These are phyloP conservation scores for Antitype chi DNA, from an alignment of 2,888 invertebrate species.

Conservation along the genomic window DNA sequence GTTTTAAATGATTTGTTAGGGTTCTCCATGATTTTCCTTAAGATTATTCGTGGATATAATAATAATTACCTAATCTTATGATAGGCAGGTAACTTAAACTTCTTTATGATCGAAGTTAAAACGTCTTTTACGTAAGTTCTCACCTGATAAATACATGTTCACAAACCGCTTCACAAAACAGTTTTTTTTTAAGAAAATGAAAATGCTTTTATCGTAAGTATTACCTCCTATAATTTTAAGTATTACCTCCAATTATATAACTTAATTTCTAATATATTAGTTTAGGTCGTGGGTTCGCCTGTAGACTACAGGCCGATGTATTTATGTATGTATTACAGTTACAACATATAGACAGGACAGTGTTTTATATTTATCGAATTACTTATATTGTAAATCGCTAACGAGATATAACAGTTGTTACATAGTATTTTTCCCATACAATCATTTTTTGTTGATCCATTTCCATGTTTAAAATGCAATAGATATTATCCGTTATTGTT, in stretches of 20 bases:
- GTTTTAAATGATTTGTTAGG: slow-evolving; percentile 44
- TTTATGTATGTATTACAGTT: slow-evolving; percentile 65
- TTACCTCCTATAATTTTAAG: slow-evolving; percentile 89
- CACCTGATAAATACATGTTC: slow-evolving; percentile 77
- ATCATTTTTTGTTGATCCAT: slow-evolving; percentile 87
- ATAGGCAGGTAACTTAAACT: slow-evolving; percentile 62
- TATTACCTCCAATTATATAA: slow-evolving; percentile 87
- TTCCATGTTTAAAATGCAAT: slow-evolving; percentile 90
- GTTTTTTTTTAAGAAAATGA: slow-evolving; percentile 71
- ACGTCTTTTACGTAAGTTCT: slow-evolving; percentile 53
- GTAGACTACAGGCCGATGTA: slow-evolving; percentile 49
- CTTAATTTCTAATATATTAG: slow-evolving; percentile 81
- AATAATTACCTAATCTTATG: slow-evolving; percentile 63
- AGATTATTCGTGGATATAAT: slow-evolving; percentile 54
- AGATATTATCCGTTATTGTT: slow-evolving; percentile 77
- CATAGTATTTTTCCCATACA: slow-evolving; percentile 88
- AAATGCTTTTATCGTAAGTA: slow-evolving; percentile 86
- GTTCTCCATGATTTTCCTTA: slow-evolving; percentile 60
- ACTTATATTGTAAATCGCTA: slow-evolving; percentile 85
- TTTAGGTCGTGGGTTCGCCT: slow-evolving; percentile 65
- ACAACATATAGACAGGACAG: slow-evolving; percentile 70
- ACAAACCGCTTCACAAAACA: slow-evolving; percentile 78
- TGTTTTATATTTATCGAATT: slow-evolving; percentile 77
- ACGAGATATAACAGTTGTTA: slow-evolving; percentile 87
- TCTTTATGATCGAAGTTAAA: slow-evolving; percentile 41